Evolutionary conservation across 2,113 vertebrate species (phyloP).

Genomic region (Halichoeres trimaculatus): DNA sequence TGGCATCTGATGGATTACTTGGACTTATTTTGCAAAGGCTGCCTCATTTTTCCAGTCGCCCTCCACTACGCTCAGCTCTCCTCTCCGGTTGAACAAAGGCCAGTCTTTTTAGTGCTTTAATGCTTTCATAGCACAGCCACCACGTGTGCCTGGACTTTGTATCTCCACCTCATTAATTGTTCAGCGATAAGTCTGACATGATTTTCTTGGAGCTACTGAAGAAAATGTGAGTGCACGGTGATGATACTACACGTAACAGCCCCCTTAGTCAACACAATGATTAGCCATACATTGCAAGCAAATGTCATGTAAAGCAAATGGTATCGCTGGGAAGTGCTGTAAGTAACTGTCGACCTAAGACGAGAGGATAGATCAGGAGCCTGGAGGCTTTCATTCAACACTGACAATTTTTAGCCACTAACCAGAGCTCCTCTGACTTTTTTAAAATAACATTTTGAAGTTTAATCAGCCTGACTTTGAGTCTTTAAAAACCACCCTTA

Average conservation of each 20-base stretch:
- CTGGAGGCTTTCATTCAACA: slow-evolving; percentile 8
- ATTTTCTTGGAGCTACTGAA: slow-evolving; percentile 44
- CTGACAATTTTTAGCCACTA: not conserved
- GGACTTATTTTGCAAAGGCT: slow-evolving; percentile 70
- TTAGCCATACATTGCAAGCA: not conserved
- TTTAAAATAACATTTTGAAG: not conserved
- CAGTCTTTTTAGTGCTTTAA: slow-evolving; percentile 52
- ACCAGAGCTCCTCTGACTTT: not conserved
- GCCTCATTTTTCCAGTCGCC: slow-evolving; percentile 69
- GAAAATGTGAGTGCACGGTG: slow-evolving; percentile 17
- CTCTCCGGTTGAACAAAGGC: slow-evolving; percentile 60
- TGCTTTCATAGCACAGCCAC: slow-evolving; percentile 45
- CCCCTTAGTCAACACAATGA: slow-evolving; percentile 29
- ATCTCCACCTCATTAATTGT: slow-evolving; percentile 60
- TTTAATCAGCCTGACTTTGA: too few relatives aligned
- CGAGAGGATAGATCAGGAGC: slow-evolving; percentile 22
- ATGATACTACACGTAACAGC: slow-evolving; percentile 16
- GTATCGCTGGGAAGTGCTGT: slow-evolving; percentile 9
- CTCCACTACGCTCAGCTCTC: slow-evolving; percentile 42
- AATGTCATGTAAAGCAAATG: slow-evolving; percentile 44
- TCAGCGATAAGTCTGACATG: slow-evolving; percentile 46
- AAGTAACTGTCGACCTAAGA: not conserved
- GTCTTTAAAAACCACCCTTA: too few relatives aligned
- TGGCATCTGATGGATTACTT: slow-evolving; percentile 78
- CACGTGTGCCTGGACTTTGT: slow-evolving; percentile 38